Base-by-base conservation (phyloP, 2,888 invertebrate genomes). In the Pteria penguin region DNA sequence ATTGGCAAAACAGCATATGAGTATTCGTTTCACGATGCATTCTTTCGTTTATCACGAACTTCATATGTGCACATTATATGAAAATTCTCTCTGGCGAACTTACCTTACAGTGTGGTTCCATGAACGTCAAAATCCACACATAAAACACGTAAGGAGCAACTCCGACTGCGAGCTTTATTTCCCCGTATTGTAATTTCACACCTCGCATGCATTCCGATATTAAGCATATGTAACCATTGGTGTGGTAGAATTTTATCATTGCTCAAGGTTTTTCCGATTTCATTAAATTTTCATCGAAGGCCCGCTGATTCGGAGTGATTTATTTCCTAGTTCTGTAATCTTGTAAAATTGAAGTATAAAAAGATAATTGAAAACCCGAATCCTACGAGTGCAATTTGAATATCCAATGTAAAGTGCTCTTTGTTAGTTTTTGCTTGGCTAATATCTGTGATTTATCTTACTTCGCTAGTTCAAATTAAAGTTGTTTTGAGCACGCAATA, bases 231-330 rank as follows among this genome's bases (percentile, higher is more conserved):
- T 45, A 45, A 45, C 45, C 45, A 45, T 45, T 45, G 45, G 45
- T 14, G 45, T 45, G 45, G 11, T 45, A 45, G 45, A 45, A 45
- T 45, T n/a, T 45, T 45, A 45, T 45, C 45, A 45, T 45, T 45
- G 45, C 45, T 45, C 18, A 14, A 45, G 18, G 45, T 45, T 45
- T 45, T 68, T 68, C 68, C 68, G 52, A 68, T 68, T 68, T 68
- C 68, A 68, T 68, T 68, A 31, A 68, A 55, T 54, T 68, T 57
- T 29, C 52, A 57, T 29, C 45, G 68, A 68, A 52, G 68, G 57
- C 68, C 55, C 52, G 68, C 68, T 68, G 68, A 55, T 68, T 31
- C n/a, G 22, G n/a, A 31, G 31, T 68, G 68, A 68, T 68, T 68
- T 52, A 68, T 68, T 68, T 68, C 68, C 68, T 55, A 52, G 57